Evolutionary conservation across 2,113 vertebrate species (phyloP), one percentile per base, ranked within the genome.

Genomic region (Emydocephalus ijimae): DNA sequence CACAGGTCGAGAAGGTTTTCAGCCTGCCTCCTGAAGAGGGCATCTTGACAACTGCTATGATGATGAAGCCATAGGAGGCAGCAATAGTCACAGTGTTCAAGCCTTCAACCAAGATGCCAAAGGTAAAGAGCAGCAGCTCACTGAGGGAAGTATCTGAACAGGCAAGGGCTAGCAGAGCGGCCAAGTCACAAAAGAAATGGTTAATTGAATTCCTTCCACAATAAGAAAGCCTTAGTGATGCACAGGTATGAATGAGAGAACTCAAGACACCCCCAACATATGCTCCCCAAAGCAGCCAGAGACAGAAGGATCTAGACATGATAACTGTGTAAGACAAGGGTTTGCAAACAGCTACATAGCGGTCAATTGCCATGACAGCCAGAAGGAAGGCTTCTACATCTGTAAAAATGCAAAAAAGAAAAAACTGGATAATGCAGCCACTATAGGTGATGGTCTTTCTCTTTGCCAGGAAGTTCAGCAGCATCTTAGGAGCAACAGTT

Each of bases 1-100:
- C 39, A 20, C 96, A 97, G 0, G 94, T 97, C 1, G 90, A 96
- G 57, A 97, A 96, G 8, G 96, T 94, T 95, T 95, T 98, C 10
- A 69, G 90, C 87, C 91, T 92, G 0, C 95, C 96, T n/a, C 93
- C 8, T 0, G 94, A 90, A 0, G 94, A 96, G 10, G 0, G 34
- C 12, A 93, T 96, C 93, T 81, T 96, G 93, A 97, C 34, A 89
- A 97, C 93, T 1, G 96, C 93, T 23, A 61, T 43, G 1, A 94
- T 86, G 0, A 97, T 96, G 90, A 96, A 96, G 14, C 94, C 1
- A 3, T 96, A 97, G 29, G 96, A 97, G 81, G 94, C 18, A 24
- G 95, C 24, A 43, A 96, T 94, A 5, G 61, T 90, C 57, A 45
- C 20, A 74, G 52, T 93, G 92, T 56, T 48, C 43, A 85, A 26